Base-by-base conservation (phyloP, 2,888 invertebrate genomes). In the Hoplodrina ambigua region DNA sequence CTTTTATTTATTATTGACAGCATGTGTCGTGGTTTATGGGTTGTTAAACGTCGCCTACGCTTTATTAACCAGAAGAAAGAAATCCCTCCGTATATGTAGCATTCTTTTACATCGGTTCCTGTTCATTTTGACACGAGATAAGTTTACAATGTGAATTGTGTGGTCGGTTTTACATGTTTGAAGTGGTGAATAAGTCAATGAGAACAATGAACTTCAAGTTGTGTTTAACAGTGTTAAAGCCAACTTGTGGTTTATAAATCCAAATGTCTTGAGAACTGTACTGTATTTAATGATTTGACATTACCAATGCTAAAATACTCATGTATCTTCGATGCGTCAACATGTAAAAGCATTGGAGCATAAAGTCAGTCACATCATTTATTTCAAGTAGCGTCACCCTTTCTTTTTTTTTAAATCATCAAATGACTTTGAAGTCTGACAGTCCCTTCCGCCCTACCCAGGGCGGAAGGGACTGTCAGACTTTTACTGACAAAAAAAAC, bases 1-100 rank as follows among this genome's bases (percentile, higher is more conserved):
- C 20, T 73, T 79, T 85, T 72, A 83, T 83, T 83, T 83, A 83
- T 83, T 83, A 83, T 83, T 67, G 81, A 81, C 85, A 71, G 53
- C 46, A 20, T 67, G 37, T 59, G 59, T 61, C 67, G 70, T 85
- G 63, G 72, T 83, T 83, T 83, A 83, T 81, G 56, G 69, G 20
- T 59, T 78, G 85, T 83, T 74, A 76, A 78, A 72, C 69, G 59
- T 85, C 84, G 76, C 70, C 75, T 78, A 78, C 72, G 64, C 66
- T 69, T 49, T 67, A 73, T 69, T 61, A 68, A 30, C 65, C 57
- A 58, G 37, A 64, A 73, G 61, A 75, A 76, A 83, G 75, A 83
- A 73, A 72, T 74, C 37, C 41, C 46, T 60, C 62, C 56, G 50
- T 76, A 68, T 60, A 78, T 57, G 62, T 54, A 53, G 56, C 62